Evolutionary conservation across 2,888 invertebrate species (phyloP).

Genomic region (Euplagia quadripunctaria): DNA sequence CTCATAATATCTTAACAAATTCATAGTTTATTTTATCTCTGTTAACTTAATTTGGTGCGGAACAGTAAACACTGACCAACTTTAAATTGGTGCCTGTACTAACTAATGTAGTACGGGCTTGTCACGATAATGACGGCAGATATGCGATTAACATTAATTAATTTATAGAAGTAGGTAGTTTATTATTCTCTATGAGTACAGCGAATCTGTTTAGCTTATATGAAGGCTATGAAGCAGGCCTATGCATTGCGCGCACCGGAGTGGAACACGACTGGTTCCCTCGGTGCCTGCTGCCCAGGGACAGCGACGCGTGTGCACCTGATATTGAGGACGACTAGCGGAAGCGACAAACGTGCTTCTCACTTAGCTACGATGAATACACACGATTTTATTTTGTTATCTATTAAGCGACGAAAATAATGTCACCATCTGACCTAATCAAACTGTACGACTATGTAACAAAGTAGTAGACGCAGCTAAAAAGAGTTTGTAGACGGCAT

Average conservation of each 20-base stretch:
- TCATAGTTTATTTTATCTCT: not conserved
- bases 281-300: slow-evolving; percentile 64
- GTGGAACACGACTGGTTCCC: slow-evolving; percentile 84
- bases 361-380: slow-evolving; percentile 58
- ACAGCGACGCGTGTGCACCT: slow-evolving; percentile 70
- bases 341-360: slow-evolving; percentile 64
- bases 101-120: not conserved
- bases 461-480: not conserved
- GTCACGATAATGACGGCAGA: slow-evolving; percentile 8
- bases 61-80: not conserved
- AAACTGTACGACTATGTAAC: not conserved
- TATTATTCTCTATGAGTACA: slow-evolving; percentile 40
- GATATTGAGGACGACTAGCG: slow-evolving; percentile 76
- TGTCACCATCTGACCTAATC: slow-evolving; percentile 35
- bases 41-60: not conserved
- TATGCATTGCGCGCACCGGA: slow-evolving; percentile 71
- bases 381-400: slow-evolving; percentile 50
- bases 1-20: not conserved
- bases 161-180: slow-evolving; percentile 19
- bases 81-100: not conserved
- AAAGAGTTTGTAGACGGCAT: not conserved
- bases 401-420: slow-evolving; percentile 47
- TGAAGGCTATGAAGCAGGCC: slow-evolving; percentile 62
- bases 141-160: slow-evolving; percentile 38
- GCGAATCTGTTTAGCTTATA: slow-evolving; percentile 47